These are phyloP conservation scores for Spermophilus dauricus DNA, from an alignment of 2,113 vertebrate species.

Conservation along the genomic window DNA sequence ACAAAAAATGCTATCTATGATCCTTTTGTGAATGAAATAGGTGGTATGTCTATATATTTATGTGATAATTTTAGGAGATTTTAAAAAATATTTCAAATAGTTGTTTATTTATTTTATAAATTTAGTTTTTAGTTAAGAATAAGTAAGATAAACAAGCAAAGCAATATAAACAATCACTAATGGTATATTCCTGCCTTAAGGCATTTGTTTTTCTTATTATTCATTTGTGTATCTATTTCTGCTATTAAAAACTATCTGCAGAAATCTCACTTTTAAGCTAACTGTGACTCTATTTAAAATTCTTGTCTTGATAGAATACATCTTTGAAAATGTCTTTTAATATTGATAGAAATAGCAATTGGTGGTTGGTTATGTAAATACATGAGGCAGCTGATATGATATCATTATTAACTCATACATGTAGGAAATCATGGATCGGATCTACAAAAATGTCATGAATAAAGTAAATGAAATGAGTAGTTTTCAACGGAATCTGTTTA, in stretches of 20 bases:
- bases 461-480: constrained; percentile 96
- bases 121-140: constrained; percentile 44
- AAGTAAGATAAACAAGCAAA: neutral
- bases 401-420: constrained; percentile 20
- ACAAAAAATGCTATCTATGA: neutral
- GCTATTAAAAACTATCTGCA: constrained; percentile 17
- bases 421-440: constrained; percentile 98
- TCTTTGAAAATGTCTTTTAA: constrained; percentile 10
- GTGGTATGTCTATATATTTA: neutral
- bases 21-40: neutral
- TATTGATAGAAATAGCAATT: neutral
- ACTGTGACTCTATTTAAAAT: neutral
- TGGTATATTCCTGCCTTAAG: neutral
- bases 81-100: neutral
- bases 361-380: constrained; percentile 24
- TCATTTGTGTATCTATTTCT: neutral
- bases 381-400: neutral
- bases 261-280: neutral
- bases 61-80: neutral
- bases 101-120: constrained; percentile 34
- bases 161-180: neutral
- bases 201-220: accelerated
- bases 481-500: constrained; percentile 94
- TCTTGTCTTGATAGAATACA: neutral
- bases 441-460: constrained; percentile 97